Conservation (phyloP, 2,113 vertebrate genomes). For the Carlito syrichta region DNA sequence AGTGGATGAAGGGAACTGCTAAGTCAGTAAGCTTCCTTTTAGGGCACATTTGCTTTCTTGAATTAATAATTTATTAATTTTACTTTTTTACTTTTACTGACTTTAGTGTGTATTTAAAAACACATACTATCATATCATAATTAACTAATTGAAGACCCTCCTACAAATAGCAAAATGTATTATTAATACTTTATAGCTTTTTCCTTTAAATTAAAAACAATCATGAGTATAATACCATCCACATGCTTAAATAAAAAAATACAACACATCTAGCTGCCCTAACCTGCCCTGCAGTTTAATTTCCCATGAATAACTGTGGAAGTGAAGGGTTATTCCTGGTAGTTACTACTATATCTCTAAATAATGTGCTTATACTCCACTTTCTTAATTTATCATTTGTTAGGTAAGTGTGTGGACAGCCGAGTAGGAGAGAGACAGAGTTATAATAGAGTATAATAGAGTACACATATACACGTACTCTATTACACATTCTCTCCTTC, state of each 20-base stretch:
- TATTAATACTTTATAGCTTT: background rate
- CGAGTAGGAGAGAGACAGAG: no score
- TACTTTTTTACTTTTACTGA: background rate
- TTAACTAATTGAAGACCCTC: background rate
- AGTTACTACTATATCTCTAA: background rate
- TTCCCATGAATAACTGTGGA: background rate
- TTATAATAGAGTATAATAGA: no score
- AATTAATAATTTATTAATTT: background rate
- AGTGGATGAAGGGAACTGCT: background rate
- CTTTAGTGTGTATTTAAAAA: background rate
- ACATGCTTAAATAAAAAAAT: background rate
- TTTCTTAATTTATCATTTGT: background rate
- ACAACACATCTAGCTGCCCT: rapidly evolving
- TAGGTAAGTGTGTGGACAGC: rapidly evolving
- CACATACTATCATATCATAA: background rate
- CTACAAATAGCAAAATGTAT: background rate
- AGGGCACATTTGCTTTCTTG: background rate
- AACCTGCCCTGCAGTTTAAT: background rate
- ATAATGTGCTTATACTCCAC: background rate
- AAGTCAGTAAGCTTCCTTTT: background rate
- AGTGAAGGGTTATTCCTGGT: background rate
- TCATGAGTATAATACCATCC: background rate
- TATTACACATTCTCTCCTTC: background rate
- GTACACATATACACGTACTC: rapidly evolving
- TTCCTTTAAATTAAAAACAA: background rate